Percentiles rank a stretch among this genome's conserved stretches.
Evolutionary conservation across 2,888 invertebrate genomes (phyloP).

Genomic region (Diarsia dahlii): DNA sequence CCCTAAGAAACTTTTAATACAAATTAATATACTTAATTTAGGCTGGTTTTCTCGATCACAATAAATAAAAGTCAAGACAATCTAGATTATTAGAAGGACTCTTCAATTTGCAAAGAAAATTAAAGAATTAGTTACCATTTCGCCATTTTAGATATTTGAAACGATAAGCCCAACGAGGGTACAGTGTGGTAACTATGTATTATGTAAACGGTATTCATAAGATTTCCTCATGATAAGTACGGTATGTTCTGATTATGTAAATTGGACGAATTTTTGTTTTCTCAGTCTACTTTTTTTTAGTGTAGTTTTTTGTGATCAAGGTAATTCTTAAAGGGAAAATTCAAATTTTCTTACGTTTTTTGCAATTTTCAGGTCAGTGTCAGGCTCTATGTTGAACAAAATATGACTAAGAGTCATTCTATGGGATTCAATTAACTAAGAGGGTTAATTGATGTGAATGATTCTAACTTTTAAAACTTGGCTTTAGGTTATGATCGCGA

Average conservation of each 20-base stretch:
- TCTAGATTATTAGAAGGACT: conserved; percentile 36
- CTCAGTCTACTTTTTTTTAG: background rate
- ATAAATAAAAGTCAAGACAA: conserved; percentile 7
- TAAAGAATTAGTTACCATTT: conserved; percentile 32
- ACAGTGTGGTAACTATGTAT: conserved; percentile 33
- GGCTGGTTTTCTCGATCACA: background rate
- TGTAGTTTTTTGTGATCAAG: background rate
- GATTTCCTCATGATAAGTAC: conserved; percentile 34
- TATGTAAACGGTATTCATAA: conserved; percentile 43
- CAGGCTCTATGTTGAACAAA: background rate
- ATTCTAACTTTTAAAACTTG: too few species aligned
- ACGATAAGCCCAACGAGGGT: conserved; percentile 46
- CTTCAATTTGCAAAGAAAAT: conserved; percentile 48
- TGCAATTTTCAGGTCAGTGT: background rate
- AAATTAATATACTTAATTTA: background rate
- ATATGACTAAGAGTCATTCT: background rate
- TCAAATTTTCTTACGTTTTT: background rate
- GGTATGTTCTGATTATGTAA: conserved; percentile 11
- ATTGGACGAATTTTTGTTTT: conserved; percentile 11
- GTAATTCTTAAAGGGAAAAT: background rate
- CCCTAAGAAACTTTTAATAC: background rate
- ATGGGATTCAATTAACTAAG: background rate
- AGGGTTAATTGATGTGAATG: too few species aligned
- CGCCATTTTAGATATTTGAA: conserved; percentile 40
- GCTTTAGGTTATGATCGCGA: too few species aligned